Evolutionary conservation across 2,797 vertebrate genomes (phyloP), one percentile per base, ranked within the genome.

Genomic region (Etheostoma perlongum): DNA sequence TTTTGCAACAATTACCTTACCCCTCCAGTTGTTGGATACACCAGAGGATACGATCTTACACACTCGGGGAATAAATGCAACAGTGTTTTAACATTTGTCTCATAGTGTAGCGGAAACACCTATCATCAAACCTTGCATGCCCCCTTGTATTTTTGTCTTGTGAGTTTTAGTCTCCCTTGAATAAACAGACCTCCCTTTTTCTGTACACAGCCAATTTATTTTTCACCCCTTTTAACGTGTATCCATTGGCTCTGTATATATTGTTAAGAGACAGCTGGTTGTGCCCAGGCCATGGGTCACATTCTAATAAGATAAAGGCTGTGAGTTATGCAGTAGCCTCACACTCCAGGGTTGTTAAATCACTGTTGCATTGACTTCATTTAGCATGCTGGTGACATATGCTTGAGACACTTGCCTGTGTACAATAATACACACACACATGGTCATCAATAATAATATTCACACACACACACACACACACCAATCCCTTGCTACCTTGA

Each of bases 301-400:
- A 93, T 95, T 94, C 88, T 93, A 95, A 94, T 94, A n/a, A 88
- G 91, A 92, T 89, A 90, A 89, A 88, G 91, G 89, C 92, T 93
- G 93, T 94, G 92, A 94, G 92, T 94, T 93, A 92, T 88, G 91
- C 72, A 69, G 64, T 74, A 81, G 91, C 86, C 90, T 93, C 94
- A 94, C 94, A 93, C 91, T 91, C 85, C 79, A 74, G 61, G 85
- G 85, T 91, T 90, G 88, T 90, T 95, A 95, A 94, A 95, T 93
- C 93, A 94, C 91, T 90, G 87, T 75, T 89, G 88, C 89, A 88
- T 93, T 93, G 93, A 94, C 93, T 95, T 95, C 93, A 94, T 95
- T 94, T 88, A 74, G 85, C n/a, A n/a, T n/a, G n/a, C n/a, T n/a
- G n/a, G n/a, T n/a, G 90, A 91, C 91, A 90, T 90, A 91, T 88